These are phyloP conservation scores for Actenoides hombroni DNA, from an alignment of 2,113 vertebrate genomes.

Conservation along the genomic window DNA sequence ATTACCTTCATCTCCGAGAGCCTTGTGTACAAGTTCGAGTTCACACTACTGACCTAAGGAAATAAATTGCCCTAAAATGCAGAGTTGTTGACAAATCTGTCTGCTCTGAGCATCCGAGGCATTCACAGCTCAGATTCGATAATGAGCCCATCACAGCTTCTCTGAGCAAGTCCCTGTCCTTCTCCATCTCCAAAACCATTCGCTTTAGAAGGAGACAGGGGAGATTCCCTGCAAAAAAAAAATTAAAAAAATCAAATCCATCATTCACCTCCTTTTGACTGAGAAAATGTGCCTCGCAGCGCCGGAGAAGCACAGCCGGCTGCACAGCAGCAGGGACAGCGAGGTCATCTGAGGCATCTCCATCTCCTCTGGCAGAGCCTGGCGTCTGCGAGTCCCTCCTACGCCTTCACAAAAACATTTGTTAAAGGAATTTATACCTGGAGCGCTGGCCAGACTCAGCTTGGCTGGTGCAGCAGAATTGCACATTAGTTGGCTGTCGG, in stretches of 20 bases:
- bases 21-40: accelerated
- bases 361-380: not conserved
- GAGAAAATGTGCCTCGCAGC: not conserved
- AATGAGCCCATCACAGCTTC: not conserved
- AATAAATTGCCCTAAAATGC: not conserved
- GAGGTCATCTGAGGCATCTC: not conserved
- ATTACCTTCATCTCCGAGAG: not conserved
- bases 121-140: not conserved
- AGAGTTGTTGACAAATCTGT: not conserved
- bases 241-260: not conserved
- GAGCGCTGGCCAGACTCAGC: not conserved
- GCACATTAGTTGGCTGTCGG: accelerated
- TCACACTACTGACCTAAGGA: not conserved
- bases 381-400: not conserved
- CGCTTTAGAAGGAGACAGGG: not conserved
- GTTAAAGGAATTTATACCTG: not conserved
- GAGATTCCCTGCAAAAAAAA: not conserved
- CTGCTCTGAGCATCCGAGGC: not conserved
- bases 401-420: not conserved
- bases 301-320: accelerated
- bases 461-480: not conserved
- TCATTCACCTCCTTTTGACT: not conserved
- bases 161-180: not conserved
- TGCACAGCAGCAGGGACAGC: not conserved
- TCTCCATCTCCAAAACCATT: not conserved